phyloP scores from a whole-genome alignment of 2,113 vertebrate species.

The Eolophus roseicapilla region DNA sequence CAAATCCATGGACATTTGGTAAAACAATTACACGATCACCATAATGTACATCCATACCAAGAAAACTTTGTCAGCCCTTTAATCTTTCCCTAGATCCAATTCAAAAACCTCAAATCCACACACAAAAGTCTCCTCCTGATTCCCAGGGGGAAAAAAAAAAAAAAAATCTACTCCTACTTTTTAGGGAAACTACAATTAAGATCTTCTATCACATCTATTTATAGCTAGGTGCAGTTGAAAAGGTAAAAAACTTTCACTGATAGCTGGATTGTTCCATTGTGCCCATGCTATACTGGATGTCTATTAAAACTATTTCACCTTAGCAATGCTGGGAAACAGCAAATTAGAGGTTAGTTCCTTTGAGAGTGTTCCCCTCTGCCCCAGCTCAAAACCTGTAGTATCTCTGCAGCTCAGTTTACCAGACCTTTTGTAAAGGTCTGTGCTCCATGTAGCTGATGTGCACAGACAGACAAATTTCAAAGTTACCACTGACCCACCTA shows the following conservation, averaged over 20 bases:
- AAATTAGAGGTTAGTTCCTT: neutral
- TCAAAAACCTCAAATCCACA: neutral
- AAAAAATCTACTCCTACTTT: neutral
- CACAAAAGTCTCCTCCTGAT: neutral
- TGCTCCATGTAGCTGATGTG: neutral
- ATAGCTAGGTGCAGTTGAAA: constrained; percentile 11
- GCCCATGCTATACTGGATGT: neutral
- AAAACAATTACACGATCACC: neutral
- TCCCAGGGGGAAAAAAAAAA: neutral
- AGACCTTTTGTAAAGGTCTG: neutral
- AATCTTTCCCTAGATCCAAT: neutral
- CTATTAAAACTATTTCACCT: constrained; percentile 21
- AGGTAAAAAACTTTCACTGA: constrained; percentile 11
- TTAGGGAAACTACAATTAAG: constrained; percentile 37
- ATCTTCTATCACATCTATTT: constrained; percentile 41
- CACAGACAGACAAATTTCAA: neutral
- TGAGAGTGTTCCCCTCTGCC: neutral
- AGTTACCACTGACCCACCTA: neutral
- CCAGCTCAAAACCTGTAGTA: neutral
- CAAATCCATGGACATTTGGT: neutral
- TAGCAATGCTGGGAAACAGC: neutral
- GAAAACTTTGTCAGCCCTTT: neutral
- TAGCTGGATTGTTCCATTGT: constrained; percentile 32
- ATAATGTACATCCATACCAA: neutral
- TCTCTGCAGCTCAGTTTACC: neutral